Percentiles rank a stretch among this genome's conserved stretches.
These are phyloP conservation scores for Umimayanthus chanpuru DNA, from an alignment of 92 coral and sea anemone species.

Conservation along the genomic window DNA sequence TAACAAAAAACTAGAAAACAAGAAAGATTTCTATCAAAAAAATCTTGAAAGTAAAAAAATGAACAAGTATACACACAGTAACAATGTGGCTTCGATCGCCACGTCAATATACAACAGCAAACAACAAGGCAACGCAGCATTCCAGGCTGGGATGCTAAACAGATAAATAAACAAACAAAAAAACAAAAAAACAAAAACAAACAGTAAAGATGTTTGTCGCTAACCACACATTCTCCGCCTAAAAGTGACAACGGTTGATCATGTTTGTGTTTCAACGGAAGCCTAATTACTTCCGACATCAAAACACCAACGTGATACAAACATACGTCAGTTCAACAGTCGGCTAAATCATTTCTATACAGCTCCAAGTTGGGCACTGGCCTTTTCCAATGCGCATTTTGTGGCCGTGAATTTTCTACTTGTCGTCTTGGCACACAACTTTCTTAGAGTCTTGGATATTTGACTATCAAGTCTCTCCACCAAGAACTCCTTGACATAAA, in stretches of 20 bases:
- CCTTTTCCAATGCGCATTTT: slow-evolving; percentile 74
- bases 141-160: neutral
- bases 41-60: neutral
- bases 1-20: too few relatives aligned
- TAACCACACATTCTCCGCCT: too few relatives aligned
- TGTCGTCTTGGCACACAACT: slow-evolving; percentile 80
- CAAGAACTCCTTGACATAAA: slow-evolving; percentile 66
- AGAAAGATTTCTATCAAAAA: too few relatives aligned
- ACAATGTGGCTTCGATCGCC: neutral
- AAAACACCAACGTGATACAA: neutral
- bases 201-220: neutral
- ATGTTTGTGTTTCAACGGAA: too few relatives aligned
- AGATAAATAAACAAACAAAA: too few relatives aligned
- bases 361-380: slow-evolving; percentile 60
- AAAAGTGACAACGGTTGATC: too few relatives aligned
- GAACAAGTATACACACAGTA: neutral
- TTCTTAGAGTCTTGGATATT: slow-evolving; percentile 68
- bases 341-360: neutral
- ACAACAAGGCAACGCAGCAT: neutral
- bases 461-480: slow-evolving; percentile 69
- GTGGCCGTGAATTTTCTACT: slow-evolving; percentile 78
- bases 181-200: too few relatives aligned
- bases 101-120: neutral
- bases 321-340: neutral
- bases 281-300: neutral